These are phyloP conservation scores for Rallus crepitans DNA, from an alignment of 2,797 vertebrate genomes.

Conservation along the genomic window DNA sequence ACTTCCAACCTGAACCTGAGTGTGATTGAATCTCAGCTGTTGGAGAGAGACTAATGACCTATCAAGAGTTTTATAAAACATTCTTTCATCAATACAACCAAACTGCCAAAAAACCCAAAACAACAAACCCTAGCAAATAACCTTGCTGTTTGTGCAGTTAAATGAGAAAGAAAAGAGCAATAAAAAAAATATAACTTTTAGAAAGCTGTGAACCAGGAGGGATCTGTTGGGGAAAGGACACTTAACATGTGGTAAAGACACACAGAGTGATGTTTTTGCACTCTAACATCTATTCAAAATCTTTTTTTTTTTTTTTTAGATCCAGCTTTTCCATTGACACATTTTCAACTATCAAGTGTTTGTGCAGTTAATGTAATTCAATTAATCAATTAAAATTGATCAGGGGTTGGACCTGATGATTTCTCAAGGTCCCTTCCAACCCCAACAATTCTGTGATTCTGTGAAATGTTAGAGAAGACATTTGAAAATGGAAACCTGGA, in stretches of 20 bases:
- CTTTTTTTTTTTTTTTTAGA: neutral
- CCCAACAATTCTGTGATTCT: too few relatives aligned
- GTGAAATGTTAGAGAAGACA: neutral
- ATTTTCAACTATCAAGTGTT: neutral
- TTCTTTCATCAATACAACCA: neutral
- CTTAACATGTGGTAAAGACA: neutral
- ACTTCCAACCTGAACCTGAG: neutral
- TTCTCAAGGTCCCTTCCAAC: too few relatives aligned
- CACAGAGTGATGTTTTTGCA: neutral
- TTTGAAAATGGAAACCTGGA: neutral
- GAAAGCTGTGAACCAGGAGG: neutral
- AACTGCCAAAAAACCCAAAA: neutral
- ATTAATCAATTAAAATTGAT: neutral
- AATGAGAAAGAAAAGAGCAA: neutral
- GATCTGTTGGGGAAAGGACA: neutral
- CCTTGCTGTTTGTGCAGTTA: neutral
- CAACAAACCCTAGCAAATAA: neutral
- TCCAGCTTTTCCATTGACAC: neutral
- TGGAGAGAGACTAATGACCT: neutral
- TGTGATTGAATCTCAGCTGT: neutral
- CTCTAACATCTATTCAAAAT: neutral
- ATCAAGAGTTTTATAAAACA: neutral
- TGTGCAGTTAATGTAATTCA: neutral
- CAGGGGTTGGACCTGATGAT: too few relatives aligned
- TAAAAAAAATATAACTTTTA: neutral